Conservation (phyloP, 2,888 invertebrate genomes). For the Synergus umbraculus region DNA sequence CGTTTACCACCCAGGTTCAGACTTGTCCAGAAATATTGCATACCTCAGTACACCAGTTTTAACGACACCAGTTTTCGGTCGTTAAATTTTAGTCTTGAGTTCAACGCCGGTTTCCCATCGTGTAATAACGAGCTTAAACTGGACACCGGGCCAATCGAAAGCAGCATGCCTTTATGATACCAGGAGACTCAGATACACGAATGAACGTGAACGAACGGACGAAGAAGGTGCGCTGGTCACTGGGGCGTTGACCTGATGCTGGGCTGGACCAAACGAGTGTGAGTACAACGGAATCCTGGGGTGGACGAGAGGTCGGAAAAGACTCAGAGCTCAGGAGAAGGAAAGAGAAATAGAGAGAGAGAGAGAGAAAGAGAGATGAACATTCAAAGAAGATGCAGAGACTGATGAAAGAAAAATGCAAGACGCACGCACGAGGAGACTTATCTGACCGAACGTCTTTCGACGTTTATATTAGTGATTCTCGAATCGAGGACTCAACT, state of each 20-base stretch:
- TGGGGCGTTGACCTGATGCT: constrained; percentile 76
- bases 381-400: constrained; percentile 1
- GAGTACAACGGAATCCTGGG: constrained; percentile 56
- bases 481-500: constrained; percentile 12
- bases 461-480: constrained; percentile 31
- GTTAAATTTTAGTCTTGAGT: constrained; percentile 35
- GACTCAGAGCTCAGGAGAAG: neutral
- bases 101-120: constrained; percentile 32
- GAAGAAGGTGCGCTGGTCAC: constrained; percentile 75
- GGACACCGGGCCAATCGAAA: constrained; percentile 41
- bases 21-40: constrained; percentile 33
- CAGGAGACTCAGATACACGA: constrained; percentile 16
- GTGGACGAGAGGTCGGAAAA: constrained; percentile 41
- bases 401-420: constrained; percentile 20
- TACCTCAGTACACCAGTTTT: constrained; percentile 15
- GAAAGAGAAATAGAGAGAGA: neutral
- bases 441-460: constrained; percentile 29
- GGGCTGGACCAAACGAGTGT: constrained; percentile 71
- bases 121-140: constrained; percentile 40
- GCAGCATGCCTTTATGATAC: constrained; percentile 7
- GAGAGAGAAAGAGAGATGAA: neutral
- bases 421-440: constrained; percentile 15
- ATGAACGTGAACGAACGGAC: constrained; percentile 47
- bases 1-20: constrained; percentile 17
- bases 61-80: constrained; percentile 32